Evolutionary conservation across 2,888 invertebrate species (phyloP), one percentile per base, ranked within the genome.

Genomic region (Amphiduros pacificus): DNA sequence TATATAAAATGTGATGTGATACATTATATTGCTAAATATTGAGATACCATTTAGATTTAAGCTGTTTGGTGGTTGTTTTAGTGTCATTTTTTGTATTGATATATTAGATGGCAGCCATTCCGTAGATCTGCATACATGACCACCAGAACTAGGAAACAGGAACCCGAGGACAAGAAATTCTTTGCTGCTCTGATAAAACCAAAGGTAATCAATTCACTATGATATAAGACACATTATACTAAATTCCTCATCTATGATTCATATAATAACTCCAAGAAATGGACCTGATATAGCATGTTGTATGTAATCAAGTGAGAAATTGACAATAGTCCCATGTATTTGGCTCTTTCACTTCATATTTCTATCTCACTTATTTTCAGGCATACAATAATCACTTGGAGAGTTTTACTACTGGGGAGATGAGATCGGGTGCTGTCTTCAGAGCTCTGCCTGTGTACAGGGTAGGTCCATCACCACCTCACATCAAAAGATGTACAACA

Each of bases 131-230:
- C 79, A 4, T 78, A 77, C 62, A 48, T 29, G 52, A 1, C 60
- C 58, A 40, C 66, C 65, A 32, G 29, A 31, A 69, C 62, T 27
- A 65, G 70, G 36, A 66, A 68, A 9, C 57, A 66, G 9, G 72
- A 73, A 48, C 74, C 75, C n/a, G 72, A 73, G 50, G 76, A 79
- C 61, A 77, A 77, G 60, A 80, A 80, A 64, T 80, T 78, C 73
- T 80, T 80, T 65, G 72, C 69, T 51, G 78, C 80, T 40, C 71
- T 80, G 4, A 77, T 78, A 22, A 80, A 80, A 68, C 80, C 80
- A 41, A 75, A 72, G 74, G 79, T 77, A 63, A 55, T 57, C 36
- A 36, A 17, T n/a, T 26, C 26, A 6, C n/a, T n/a, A n/a, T n/a
- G n/a, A n/a, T 48, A 17, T 17, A 14, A 48, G 49, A 48, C 36